A percentile compares a stretch with the other conserved stretches of the same genome.
phyloP scores from a whole-genome alignment of 2,888 invertebrate genomes.

The Acanthosoma haemorrhoidale region DNA sequence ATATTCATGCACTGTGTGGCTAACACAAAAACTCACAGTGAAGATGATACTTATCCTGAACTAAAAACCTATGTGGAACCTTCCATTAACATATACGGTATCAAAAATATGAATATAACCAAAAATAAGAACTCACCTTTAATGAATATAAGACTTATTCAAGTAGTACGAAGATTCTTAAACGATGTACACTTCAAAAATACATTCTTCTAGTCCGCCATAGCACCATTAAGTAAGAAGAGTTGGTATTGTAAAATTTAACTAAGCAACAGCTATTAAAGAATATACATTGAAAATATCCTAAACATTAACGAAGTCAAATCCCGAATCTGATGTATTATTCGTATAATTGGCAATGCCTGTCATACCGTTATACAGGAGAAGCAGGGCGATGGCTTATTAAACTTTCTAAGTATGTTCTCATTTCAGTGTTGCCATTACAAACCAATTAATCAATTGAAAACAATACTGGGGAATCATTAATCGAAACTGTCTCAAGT shows the following conservation, averaged over 20 bases:
- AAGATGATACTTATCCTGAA: too few relatives aligned
- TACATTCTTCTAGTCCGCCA: constrained; percentile 27
- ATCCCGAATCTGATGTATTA: neutral
- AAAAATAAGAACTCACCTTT: too few relatives aligned
- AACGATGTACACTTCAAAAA: constrained; percentile 13
- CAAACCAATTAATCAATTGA: too few relatives aligned
- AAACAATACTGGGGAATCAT: too few relatives aligned
- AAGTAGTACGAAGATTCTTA: neutral
- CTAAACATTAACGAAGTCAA: neutral
- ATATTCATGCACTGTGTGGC: too few relatives aligned
- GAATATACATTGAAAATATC: neutral
- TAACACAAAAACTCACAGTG: too few relatives aligned
- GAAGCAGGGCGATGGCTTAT: constrained; percentile 39
- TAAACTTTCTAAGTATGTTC: constrained; percentile 32
- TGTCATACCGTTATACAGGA: constrained; percentile 38
- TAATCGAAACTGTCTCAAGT: too few relatives aligned
- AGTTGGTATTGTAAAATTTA: neutral
- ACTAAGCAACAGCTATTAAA: neutral
- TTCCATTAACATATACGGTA: too few relatives aligned
- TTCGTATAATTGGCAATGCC: constrained; percentile 19
- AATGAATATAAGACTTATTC: neutral
- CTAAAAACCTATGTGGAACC: too few relatives aligned
- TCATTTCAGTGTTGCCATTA: constrained; percentile 18
- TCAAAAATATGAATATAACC: too few relatives aligned
- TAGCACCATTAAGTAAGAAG: constrained; percentile 11